Evolutionary conservation across 2,888 invertebrate species (phyloP).

Genomic region (Eupithecia inturbata): DNA sequence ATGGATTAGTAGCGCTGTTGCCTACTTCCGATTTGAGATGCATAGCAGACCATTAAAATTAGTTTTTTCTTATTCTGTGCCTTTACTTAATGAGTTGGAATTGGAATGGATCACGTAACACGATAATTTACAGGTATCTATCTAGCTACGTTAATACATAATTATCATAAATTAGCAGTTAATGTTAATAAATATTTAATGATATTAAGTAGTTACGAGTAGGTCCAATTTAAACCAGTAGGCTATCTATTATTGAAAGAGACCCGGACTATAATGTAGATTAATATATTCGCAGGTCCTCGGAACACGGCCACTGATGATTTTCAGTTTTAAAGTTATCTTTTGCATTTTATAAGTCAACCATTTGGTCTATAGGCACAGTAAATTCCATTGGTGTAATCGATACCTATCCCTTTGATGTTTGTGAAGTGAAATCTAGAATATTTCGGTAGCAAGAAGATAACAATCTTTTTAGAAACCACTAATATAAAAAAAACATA

Average conservation of each 20-base stretch:
- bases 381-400: too few species aligned
- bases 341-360: too few species aligned
- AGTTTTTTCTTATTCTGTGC: not conserved
- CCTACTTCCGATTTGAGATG: conserved; percentile 32
- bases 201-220: too few species aligned
- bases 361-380: too few species aligned
- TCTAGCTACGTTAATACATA: not conserved
- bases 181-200: not conserved
- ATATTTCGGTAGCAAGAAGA: too few species aligned
- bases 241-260: not conserved
- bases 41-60: conserved; percentile 9
- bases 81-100: conserved; percentile 9
- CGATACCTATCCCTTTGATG: too few species aligned
- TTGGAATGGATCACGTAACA: conserved; percentile 18
- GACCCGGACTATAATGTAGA: not conserved
- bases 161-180: not conserved
- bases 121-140: not conserved
- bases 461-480: too few species aligned
- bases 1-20: conserved; percentile 14
- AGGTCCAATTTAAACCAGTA: not conserved
- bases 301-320: too few species aligned
- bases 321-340: too few species aligned
- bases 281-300: not conserved
- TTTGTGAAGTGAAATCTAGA: too few species aligned
- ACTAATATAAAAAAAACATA: too few species aligned